phyloP scores from a whole-genome alignment of 2,888 invertebrate genomes.

The Adela reaumurella region DNA sequence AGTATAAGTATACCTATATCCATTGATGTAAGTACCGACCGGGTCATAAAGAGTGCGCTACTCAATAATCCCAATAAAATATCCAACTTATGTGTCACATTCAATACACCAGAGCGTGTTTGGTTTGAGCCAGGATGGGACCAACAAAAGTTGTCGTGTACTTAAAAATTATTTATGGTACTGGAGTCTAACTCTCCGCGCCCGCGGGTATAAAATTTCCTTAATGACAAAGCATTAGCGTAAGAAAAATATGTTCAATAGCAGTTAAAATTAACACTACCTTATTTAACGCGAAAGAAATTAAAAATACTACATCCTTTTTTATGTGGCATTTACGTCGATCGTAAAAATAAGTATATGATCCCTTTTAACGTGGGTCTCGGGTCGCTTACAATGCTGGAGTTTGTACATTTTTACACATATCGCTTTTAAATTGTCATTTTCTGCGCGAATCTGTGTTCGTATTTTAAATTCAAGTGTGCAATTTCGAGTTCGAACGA shows the following conservation, averaged over 20 bases:
- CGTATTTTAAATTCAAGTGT: too few relatives aligned
- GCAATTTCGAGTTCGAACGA: too few relatives aligned
- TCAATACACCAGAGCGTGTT: too few relatives aligned
- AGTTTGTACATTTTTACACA: too few relatives aligned
- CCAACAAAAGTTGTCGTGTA: slow-evolving; percentile 40
- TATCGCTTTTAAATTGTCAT: too few relatives aligned
- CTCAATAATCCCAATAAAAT: too few relatives aligned
- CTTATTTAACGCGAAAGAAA: slow-evolving; percentile 45
- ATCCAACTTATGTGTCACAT: too few relatives aligned
- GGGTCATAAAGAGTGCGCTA: too few relatives aligned
- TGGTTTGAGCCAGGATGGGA: too few relatives aligned
- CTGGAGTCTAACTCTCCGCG: slow-evolving; percentile 28
- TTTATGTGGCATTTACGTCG: slow-evolving; percentile 52
- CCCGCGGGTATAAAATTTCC: slow-evolving; percentile 28
- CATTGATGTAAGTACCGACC: too few relatives aligned
- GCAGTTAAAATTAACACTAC: slow-evolving; percentile 49
- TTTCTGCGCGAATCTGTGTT: too few relatives aligned
- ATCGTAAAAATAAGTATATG: slow-evolving; percentile 35
- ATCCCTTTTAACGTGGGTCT: slow-evolving; percentile 4
- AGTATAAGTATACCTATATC: too few relatives aligned
- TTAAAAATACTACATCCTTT: slow-evolving; percentile 50
- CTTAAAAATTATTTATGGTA: slow-evolving; percentile 32
- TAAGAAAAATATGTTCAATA: slow-evolving; percentile 17
- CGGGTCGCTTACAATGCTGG: not conserved
- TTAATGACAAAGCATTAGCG: slow-evolving; percentile 47